Evolutionary conservation across 2,888 invertebrate genomes (phyloP), one percentile per base, ranked within the genome.

Genomic region (Chrysopilus asiliformis): DNA sequence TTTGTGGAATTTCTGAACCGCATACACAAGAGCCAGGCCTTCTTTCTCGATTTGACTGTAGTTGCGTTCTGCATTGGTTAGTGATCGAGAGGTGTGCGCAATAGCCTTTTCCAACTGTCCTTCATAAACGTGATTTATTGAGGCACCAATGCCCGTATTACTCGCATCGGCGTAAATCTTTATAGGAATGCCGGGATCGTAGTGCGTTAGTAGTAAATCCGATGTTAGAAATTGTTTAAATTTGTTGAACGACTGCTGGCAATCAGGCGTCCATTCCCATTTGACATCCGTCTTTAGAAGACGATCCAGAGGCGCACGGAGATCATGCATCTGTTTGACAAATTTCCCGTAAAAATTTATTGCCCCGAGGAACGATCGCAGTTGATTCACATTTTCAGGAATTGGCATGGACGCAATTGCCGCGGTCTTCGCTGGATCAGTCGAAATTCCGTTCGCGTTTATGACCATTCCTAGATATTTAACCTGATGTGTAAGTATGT

Each of bases 1-100:
- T 30, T 47, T 41, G 37, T 55, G 48, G 40, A 53, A 57, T 41
- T 50, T 47, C 35, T 49, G 48, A 15, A 54, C 45, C 16, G 49
- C 52, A 43, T 47, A 53, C 18, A 50, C 39, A 24, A 54, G 32
- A 25, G 51, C 49, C 10, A 53, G 45, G 28, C 50, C 57, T 45
- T 58, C 56, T 43, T 52, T 48, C 34, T 58, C 52, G 4, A 52
- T 47, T 42, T 57, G 53, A 13, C 53, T 46, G 42, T 58, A 58
- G 13, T 49, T 47, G 25, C 45, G 41, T 41, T 60, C 55, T 7
- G 53, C 39, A 26, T 22, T 26, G 12, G 47, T 52, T 17, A 60
- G 41, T 6, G 49, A 45, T 38, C 52, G 41, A 15, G 56, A 50
- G 7, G 53, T 51, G 45, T 47, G 51, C 13, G 44, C 46, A 15